Conservation (phyloP, 2,113 vertebrate genomes). For the Ageneiosus marmoratus region DNA sequence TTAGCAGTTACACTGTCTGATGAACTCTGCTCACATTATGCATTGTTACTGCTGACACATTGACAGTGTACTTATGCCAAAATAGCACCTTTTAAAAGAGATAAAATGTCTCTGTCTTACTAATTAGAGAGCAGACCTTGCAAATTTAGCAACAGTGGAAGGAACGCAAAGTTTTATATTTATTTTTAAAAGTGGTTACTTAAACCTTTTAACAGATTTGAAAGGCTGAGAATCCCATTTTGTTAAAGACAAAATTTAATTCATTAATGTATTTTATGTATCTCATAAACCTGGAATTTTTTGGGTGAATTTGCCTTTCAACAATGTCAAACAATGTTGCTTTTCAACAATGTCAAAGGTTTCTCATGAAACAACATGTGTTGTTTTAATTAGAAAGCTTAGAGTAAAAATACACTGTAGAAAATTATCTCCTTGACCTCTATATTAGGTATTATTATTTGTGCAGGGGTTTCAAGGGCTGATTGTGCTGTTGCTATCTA, state of each 20-base stretch:
- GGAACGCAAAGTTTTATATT: constrained; percentile 48
- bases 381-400: constrained; percentile 50
- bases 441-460: constrained; percentile 41
- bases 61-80: constrained; percentile 61
- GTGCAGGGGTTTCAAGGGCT: neutral
- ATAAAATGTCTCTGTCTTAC: constrained; percentile 62
- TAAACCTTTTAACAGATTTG: constrained; percentile 52
- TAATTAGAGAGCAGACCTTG: constrained; percentile 62
- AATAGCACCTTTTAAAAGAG: constrained; percentile 63
- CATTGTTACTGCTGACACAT: constrained; percentile 57
- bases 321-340: too few species aligned
- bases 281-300: constrained; percentile 51
- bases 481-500: constrained; percentile 34
- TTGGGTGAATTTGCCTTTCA: constrained; percentile 33
- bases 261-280: constrained; percentile 42
- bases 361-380: too few species aligned
- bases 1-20: constrained; percentile 50
- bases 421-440: constrained; percentile 50
- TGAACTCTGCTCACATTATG: constrained; percentile 47
- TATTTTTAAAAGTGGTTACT: constrained; percentile 57
- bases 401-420: constrained; percentile 46
- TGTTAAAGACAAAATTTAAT: too few species aligned
- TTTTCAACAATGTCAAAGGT: too few species aligned
- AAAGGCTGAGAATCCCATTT: constrained; percentile 40
- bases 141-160: constrained; percentile 3